Evolutionary conservation across 2,797 vertebrate genomes (phyloP).

Genomic region (Heliangelus exortis): DNA sequence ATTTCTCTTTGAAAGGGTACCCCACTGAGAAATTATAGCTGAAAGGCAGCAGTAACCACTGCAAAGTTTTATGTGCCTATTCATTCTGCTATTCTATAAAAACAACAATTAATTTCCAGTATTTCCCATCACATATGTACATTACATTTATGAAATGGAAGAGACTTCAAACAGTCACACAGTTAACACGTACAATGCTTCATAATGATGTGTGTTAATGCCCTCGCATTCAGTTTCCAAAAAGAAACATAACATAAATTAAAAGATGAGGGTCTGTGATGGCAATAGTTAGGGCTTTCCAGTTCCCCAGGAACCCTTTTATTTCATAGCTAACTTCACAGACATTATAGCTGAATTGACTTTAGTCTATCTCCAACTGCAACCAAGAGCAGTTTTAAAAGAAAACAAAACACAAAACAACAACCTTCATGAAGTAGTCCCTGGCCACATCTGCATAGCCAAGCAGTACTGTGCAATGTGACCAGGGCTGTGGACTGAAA

Average conservation of each 20-base stretch:
- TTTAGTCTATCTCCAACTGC: background rate
- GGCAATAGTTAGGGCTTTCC: background rate
- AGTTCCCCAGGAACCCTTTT: background rate
- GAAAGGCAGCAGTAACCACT: slow-evolving; percentile 51
- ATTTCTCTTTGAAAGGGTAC: slow-evolving; percentile 31
- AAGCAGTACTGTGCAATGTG: background rate
- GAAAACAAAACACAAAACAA: background rate
- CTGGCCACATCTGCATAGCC: rapidly evolving
- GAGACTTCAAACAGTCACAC: background rate
- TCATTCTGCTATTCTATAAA: slow-evolving; percentile 49
- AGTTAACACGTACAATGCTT: background rate
- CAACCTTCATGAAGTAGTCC: background rate
- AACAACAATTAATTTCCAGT: slow-evolving; percentile 1
- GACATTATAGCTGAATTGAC: rapidly evolving
- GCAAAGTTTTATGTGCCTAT: slow-evolving; percentile 21
- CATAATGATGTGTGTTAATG: background rate
- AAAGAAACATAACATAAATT: background rate
- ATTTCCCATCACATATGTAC: background rate
- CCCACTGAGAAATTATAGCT: slow-evolving; percentile 23
- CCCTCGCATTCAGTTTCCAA: background rate
- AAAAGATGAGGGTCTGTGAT: background rate
- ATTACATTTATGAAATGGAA: background rate
- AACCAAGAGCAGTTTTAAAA: background rate
- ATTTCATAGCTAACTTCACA: background rate
- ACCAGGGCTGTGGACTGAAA: background rate